A percentile compares a stretch with the other conserved stretches of the same genome.
phyloP scores from a whole-genome alignment of 2,113 vertebrate genomes.

The Grallaria varia region DNA sequence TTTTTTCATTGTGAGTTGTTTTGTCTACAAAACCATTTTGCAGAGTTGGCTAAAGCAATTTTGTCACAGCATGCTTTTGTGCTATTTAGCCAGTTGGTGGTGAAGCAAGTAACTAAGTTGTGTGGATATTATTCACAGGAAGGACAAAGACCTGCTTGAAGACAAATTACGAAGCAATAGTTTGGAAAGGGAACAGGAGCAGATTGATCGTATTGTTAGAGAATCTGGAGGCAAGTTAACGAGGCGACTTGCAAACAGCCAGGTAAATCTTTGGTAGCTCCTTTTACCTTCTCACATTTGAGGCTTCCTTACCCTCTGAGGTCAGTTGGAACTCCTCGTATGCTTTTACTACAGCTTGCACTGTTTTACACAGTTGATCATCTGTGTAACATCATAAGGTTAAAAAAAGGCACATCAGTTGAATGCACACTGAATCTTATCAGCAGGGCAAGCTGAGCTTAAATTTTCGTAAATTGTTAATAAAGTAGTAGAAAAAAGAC shows the following conservation, averaged over 20 bases:
- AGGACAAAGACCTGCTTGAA: slow-evolving; percentile 85
- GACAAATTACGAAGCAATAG: slow-evolving; percentile 77
- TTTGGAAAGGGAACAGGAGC: slow-evolving; percentile 87
- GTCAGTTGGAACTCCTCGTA: neutral
- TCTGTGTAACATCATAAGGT: fast-evolving
- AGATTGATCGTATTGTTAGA: slow-evolving; percentile 87
- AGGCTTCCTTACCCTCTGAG: neutral
- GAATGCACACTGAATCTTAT: neutral
- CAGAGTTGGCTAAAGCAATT: neutral
- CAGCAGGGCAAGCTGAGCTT: neutral
- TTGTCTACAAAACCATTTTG: neutral
- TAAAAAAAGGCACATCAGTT: neutral
- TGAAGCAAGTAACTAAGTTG: neutral
- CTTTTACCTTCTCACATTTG: neutral
- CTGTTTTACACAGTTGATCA: neutral
- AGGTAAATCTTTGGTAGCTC: slow-evolving; percentile 71
- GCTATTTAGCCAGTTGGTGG: neutral
- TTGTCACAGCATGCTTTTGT: neutral
- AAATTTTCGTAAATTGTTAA: neutral
- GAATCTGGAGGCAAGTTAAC: slow-evolving; percentile 93
- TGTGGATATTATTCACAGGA: slow-evolving; percentile 70
- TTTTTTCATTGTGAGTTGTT: neutral
- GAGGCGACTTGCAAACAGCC: slow-evolving; percentile 81
- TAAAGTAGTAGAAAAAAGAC: neutral
- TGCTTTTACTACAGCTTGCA: neutral